A percentile compares a stretch with the other conserved stretches of the same genome.
phyloP scores from a whole-genome alignment of 2,888 invertebrate genomes.

The Marronus borbonicus region DNA sequence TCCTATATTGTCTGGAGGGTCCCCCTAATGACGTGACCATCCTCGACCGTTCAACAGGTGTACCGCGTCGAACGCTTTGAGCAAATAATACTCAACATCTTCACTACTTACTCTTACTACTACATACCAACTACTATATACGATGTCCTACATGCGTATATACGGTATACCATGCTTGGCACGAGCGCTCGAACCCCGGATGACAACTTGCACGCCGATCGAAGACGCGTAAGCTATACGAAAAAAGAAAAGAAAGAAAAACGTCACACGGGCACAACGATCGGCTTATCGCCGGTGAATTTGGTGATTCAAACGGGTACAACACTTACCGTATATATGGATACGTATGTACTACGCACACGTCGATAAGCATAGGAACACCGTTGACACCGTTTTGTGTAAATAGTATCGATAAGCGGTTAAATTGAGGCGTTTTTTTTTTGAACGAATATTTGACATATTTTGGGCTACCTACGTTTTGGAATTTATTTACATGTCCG shows the following conservation, averaged over 20 bases:
- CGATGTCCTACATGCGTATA: conserved; percentile 3
- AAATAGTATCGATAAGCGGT: background rate
- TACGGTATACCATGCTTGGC: background rate
- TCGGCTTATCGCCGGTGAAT: too few relatives aligned
- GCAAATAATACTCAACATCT: conserved; percentile 22
- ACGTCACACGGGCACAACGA: too few relatives aligned
- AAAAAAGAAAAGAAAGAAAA: too few relatives aligned
- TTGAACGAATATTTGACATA: too few relatives aligned
- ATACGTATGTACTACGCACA: too few relatives aligned
- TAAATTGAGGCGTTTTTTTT: too few relatives aligned
- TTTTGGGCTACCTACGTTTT: too few relatives aligned
- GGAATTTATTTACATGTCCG: too few relatives aligned
- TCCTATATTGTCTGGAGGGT: background rate
- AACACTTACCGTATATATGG: too few relatives aligned
- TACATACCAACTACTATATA: background rate
- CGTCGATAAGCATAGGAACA: background rate
- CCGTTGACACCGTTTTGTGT: conserved; percentile 10
- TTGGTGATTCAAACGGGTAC: too few relatives aligned
- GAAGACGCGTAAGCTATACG: too few relatives aligned
- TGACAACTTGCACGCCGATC: conserved; percentile 1
- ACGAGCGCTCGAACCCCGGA: background rate
- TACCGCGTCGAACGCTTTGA: conserved; percentile 14
- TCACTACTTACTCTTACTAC: too few relatives aligned
- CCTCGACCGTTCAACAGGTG: conserved; percentile 25
- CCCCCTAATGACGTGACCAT: conserved; percentile 15